Evolutionary conservation across 1,140 invertebrate genomes (phyloP), one percentile per base, ranked within the genome.

Genomic region (Brachionus rubens): DNA sequence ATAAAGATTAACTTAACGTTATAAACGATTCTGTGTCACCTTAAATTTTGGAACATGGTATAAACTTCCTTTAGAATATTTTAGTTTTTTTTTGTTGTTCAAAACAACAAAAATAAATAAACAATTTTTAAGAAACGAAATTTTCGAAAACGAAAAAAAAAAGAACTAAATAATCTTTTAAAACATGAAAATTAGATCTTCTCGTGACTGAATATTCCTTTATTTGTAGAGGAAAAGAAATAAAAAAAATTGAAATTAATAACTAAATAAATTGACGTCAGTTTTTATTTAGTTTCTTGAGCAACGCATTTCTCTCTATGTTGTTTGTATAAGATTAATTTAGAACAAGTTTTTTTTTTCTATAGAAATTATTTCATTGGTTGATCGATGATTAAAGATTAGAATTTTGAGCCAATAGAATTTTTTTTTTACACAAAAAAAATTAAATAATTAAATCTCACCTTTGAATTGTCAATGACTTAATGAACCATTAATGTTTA

Each of bases 261-360:
- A 65, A 65, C 59, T 65, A 65, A 65, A 65, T 65, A 65, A 65
- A 65, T 65, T 65, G 59, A 65, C 54, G 54, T 59, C 54, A 59
- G 54, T 33, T 26, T 59, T 59, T 59, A 59, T 59, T 36, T 59
- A 59, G 6, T 16, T 59, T 59, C 36, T 59, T 59, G 19, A 54
- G 28, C 33, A 28, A 54, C 33, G 28, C 36, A 16, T 16, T 59
- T 59, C 9, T 59, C 5, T 59, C 33, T 36, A 5, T 5, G 33
- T 36, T 36, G n/a, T n/a, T n/a, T n/a, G n/a, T n/a, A n/a, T n/a
- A n/a, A n/a, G n/a, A n/a, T n/a, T n/a, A n/a, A n/a, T n/a, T n/a
- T n/a, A n/a, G n/a, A n/a, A n/a, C n/a, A n/a, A n/a, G n/a, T n/a
- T n/a, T n/a, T n/a, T n/a, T n/a, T n/a, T n/a, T n/a, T n/a, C n/a